Evolutionary conservation across 2,797 vertebrate genomes (phyloP).

Genomic region (Vipera latastei): DNA sequence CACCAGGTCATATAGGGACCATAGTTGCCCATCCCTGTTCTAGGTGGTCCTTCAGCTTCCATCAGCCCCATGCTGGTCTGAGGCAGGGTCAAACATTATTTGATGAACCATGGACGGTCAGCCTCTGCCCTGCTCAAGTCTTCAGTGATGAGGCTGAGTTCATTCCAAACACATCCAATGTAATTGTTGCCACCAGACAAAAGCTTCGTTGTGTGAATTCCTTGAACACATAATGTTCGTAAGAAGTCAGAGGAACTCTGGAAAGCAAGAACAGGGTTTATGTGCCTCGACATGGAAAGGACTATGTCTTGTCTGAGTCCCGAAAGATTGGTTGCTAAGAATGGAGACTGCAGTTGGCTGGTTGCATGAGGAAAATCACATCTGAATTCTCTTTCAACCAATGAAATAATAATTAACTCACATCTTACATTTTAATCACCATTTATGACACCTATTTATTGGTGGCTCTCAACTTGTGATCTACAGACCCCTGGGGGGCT

Average conservation of each 20-base stretch:
- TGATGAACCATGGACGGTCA: not conserved
- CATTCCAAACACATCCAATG: not conserved
- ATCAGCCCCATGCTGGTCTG: not conserved
- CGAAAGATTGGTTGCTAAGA: slow-evolving; percentile 12
- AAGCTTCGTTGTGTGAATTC: slow-evolving; percentile 29
- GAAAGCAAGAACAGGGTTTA: slow-evolving; percentile 36
- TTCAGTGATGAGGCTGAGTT: not conserved
- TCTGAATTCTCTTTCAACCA: not conserved
- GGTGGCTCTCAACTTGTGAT: too few species aligned
- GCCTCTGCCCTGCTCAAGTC: not conserved
- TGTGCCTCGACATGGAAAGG: slow-evolving; percentile 22
- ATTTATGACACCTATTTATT: not conserved
- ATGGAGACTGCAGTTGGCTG: not conserved
- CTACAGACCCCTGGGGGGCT: too few species aligned
- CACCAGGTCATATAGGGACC: too few species aligned
- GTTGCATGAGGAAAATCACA: slow-evolving; percentile 18
- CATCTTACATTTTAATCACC: not conserved
- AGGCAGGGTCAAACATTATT: not conserved
- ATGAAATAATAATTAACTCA: not conserved
- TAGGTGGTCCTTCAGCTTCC: not conserved
- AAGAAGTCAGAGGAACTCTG: slow-evolving; percentile 43
- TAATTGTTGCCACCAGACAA: slow-evolving; percentile 1
- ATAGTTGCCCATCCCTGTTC: not conserved
- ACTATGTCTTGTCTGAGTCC: slow-evolving; percentile 33
- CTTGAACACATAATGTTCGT: slow-evolving; percentile 40